Evolutionary conservation across 2,888 invertebrate genomes (phyloP).

Genomic region (Synanthedon tipuliformis): DNA sequence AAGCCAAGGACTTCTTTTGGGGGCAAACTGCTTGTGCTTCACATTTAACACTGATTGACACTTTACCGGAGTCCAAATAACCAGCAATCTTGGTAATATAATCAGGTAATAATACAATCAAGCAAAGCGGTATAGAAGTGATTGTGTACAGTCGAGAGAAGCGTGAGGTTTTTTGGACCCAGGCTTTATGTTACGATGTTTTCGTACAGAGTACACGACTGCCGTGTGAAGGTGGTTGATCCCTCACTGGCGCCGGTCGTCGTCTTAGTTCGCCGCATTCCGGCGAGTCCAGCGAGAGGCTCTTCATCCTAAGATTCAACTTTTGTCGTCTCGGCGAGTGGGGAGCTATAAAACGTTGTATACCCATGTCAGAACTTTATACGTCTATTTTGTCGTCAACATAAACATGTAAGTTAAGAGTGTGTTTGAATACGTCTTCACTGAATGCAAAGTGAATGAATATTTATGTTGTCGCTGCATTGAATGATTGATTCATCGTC

Average conservation of each 20-base stretch:
- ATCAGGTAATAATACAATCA: neutral
- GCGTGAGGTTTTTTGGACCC: constrained; percentile 46
- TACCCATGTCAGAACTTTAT: neutral
- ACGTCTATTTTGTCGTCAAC: too few relatives aligned
- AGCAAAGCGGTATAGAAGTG: neutral
- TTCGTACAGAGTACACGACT: constrained; percentile 75
- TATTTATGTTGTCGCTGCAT: too few relatives aligned
- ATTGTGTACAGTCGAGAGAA: neutral
- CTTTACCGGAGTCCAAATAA: constrained; percentile 33
- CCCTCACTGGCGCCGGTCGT: constrained; percentile 66
- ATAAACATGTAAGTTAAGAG: too few relatives aligned
- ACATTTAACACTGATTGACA: constrained; percentile 11
- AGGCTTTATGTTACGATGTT: constrained; percentile 28
- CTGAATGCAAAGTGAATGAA: too few relatives aligned
- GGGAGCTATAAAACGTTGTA: constrained; percentile 75
- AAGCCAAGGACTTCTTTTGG: constrained; percentile 34
- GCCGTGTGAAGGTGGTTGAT: constrained; percentile 59
- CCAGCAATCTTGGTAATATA: neutral
- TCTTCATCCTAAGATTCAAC: constrained; percentile 97
- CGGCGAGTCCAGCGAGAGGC: constrained; percentile 95
- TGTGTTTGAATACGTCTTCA: too few relatives aligned
- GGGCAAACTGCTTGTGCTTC: constrained; percentile 44
- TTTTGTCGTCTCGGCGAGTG: constrained; percentile 96
- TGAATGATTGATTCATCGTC: too few relatives aligned
- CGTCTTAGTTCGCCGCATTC: constrained; percentile 88